Evolutionary conservation across 1,140 invertebrate genomes (phyloP).

Genomic region (Aphaenogaster floridana): DNA sequence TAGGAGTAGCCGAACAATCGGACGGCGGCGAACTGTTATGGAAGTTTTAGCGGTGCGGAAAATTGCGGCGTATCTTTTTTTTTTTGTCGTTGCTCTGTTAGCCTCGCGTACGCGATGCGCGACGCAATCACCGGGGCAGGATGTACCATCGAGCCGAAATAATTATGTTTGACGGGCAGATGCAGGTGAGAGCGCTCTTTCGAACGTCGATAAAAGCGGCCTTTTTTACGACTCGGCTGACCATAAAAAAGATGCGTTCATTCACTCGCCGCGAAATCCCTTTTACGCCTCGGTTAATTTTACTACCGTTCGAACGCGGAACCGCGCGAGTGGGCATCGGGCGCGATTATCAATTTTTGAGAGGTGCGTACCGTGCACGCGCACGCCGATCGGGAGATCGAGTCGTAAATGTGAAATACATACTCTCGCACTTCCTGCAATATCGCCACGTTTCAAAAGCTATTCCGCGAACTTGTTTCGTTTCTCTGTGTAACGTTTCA

Average conservation of each 20-base stretch:
- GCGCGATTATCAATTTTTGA: slow-evolving; percentile 48
- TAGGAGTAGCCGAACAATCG: slow-evolving; percentile 61
- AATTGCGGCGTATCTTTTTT: slow-evolving; percentile 64
- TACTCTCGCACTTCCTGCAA: not conserved
- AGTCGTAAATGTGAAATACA: not conserved
- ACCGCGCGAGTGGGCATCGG: slow-evolving; percentile 10
- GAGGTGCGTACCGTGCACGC: not conserved
- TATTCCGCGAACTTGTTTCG: slow-evolving; percentile 7
- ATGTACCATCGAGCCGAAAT: slow-evolving; percentile 55
- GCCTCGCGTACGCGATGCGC: not conserved
- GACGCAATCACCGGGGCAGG: slow-evolving; percentile 52
- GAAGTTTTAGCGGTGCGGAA: slow-evolving; percentile 72
- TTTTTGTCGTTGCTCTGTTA: not conserved
- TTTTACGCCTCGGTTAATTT: slow-evolving; percentile 70
- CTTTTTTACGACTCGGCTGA: slow-evolving; percentile 32
- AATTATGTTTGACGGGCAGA: slow-evolving; percentile 70
- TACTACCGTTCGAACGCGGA: slow-evolving; percentile 48
- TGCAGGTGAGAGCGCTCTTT: slow-evolving; percentile 40
- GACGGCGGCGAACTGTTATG: slow-evolving; percentile 53
- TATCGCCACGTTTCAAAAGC: not conserved
- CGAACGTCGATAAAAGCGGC: slow-evolving; percentile 52
- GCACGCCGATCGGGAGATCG: not conserved
- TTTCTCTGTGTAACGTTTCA: not conserved
- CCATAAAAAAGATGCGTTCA: slow-evolving; percentile 70
- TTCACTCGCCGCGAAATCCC: slow-evolving; percentile 60